Percentiles rank a stretch among this genome's conserved stretches.
phyloP scores from a whole-genome alignment of 1,140 invertebrate genomes.

The Heterodera schachtii region DNA sequence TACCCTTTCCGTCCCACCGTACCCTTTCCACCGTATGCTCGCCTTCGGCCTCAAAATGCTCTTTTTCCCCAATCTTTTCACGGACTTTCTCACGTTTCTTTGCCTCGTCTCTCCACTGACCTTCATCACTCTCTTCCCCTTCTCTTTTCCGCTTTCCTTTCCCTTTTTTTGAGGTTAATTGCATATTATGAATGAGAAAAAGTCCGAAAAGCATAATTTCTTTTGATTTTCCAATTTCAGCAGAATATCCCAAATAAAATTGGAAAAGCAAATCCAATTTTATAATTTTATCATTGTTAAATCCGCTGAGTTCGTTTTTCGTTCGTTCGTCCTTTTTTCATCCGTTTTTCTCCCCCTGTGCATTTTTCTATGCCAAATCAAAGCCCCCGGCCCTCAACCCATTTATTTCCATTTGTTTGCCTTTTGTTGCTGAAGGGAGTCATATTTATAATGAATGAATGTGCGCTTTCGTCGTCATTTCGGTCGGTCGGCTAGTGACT shows the following conservation, averaged over 20 bases:
- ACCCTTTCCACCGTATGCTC: too few relatives aligned
- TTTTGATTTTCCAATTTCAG: too few relatives aligned
- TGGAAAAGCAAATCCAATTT: too few relatives aligned
- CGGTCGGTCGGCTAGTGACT: not conserved
- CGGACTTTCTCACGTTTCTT: not conserved
- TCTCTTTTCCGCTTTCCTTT: not conserved
- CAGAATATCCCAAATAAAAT: too few relatives aligned
- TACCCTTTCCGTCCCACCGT: too few relatives aligned
- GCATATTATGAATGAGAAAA: too few relatives aligned
- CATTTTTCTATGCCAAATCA: too few relatives aligned
- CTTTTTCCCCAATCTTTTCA: not conserved
- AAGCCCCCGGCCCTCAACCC: not conserved
- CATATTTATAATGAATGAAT: not conserved
- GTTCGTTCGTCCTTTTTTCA: too few relatives aligned
- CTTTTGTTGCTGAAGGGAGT: not conserved
- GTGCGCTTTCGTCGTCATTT: not conserved
- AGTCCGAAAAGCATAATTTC: too few relatives aligned
- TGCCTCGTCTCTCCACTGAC: not conserved
- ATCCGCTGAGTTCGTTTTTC: too few relatives aligned
- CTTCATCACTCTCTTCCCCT: not conserved
- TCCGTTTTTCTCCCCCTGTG: too few relatives aligned
- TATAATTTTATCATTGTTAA: too few relatives aligned
- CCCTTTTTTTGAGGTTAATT: not conserved
- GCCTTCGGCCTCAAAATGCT: not conserved
- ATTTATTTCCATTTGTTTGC: not conserved